These are phyloP conservation scores for Oscheius myriophilus DNA, from an alignment of 2,888 invertebrate species.

Conservation along the genomic window DNA sequence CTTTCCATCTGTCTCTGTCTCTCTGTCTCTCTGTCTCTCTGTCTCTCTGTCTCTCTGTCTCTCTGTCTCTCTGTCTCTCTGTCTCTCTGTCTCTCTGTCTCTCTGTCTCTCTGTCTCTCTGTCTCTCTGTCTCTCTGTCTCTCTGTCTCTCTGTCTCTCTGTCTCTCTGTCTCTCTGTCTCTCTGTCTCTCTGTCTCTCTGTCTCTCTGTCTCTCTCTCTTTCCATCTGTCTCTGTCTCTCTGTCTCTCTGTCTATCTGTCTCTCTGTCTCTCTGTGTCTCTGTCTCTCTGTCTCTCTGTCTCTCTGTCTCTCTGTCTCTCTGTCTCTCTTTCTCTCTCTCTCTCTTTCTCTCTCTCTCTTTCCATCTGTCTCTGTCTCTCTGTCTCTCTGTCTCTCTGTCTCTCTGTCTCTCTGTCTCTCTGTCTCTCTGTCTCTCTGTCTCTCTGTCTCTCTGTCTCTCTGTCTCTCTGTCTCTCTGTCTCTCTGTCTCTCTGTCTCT, in stretches of 20 bases:
- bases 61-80: not conserved
- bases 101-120: not conserved
- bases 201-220: not conserved
- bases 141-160: not conserved
- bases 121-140: not conserved
- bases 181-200: not conserved
- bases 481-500: slow-evolving; percentile 10
- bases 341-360: not conserved
- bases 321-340: not conserved
- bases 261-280: not conserved
- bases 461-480: slow-evolving; percentile 1
- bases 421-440: not conserved
- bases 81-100: not conserved
- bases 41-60: not conserved
- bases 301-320: not conserved
- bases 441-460: not conserved
- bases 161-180: not conserved
- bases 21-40: not conserved
- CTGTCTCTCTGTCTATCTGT: not conserved
- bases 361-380: not conserved
- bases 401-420: not conserved
- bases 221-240: not conserved
- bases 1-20: no score
- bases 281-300: not conserved
- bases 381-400: not conserved